These are phyloP conservation scores for Ceratotherium simum DNA, from an alignment of 2,113 vertebrate genomes.

Conservation along the genomic window DNA sequence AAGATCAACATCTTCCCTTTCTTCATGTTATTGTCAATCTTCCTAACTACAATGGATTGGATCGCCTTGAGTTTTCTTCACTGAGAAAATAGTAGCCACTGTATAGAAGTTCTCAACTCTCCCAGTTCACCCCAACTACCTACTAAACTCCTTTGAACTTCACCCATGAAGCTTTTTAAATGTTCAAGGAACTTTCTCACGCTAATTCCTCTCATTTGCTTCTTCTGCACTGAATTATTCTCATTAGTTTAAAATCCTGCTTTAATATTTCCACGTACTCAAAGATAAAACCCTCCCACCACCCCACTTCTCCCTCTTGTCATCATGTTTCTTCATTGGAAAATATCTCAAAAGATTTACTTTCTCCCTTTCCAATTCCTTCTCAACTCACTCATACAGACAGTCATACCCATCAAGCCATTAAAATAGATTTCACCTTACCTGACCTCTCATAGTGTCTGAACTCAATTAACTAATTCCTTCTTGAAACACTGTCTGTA, in stretches of 20 bases:
- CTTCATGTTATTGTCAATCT: not conserved
- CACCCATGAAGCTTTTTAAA: not conserved
- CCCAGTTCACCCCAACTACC: rapidly evolving
- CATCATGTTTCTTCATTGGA: not conserved
- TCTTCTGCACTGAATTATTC: not conserved
- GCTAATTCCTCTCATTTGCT: not conserved
- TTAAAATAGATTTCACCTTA: not conserved
- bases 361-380: not conserved
- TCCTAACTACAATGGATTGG: not conserved
- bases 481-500: not conserved
- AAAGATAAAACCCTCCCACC: not conserved
- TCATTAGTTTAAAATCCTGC: not conserved
- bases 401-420: not conserved
- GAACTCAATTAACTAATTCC: not conserved
- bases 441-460: not conserved
- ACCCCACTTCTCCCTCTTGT: not conserved
- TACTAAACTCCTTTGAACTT: not conserved
- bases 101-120: rapidly evolving
- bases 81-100: not conserved
- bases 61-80: not conserved
- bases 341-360: not conserved
- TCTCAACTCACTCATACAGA: not conserved
- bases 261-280: not conserved
- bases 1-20: not conserved
- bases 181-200: not conserved